Evolutionary conservation across 2,797 vertebrate genomes (phyloP).

Genomic region (Channallabes apus): DNA sequence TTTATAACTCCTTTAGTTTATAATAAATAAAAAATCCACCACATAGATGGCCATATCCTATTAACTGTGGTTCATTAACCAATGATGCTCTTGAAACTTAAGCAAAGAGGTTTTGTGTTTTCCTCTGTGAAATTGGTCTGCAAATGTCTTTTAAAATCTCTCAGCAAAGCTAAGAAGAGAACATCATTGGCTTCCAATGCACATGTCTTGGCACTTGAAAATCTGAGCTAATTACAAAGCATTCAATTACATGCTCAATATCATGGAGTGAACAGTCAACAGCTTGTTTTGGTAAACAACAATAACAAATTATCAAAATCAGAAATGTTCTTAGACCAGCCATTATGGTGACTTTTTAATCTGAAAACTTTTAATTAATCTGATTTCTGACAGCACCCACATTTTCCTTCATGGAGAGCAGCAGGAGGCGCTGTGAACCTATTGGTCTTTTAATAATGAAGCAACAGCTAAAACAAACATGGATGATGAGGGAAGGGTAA

Average conservation of each 20-base stretch:
- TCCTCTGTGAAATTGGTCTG: neutral
- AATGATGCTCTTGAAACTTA: neutral
- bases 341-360: constrained; percentile 65
- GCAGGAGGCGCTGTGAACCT: constrained; percentile 72
- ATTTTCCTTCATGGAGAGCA: constrained; percentile 55
- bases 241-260: constrained; percentile 41
- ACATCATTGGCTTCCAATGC: constrained; percentile 13
- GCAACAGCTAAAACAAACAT: constrained; percentile 74
- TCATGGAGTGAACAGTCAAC: constrained; percentile 32
- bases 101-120: neutral
- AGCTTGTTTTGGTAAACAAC: constrained; percentile 61
- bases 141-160: constrained; percentile 23
- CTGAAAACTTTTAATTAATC: constrained; percentile 37
- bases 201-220: constrained; percentile 7
- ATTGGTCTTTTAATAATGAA: constrained; percentile 74
- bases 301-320: constrained; percentile 57
- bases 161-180: constrained; percentile 36
- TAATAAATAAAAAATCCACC: neutral
- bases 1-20: neutral
- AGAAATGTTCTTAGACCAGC: constrained; percentile 54
- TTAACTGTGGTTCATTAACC: neutral
- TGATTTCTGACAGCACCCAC: constrained; percentile 55
- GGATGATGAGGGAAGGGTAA: constrained; percentile 66
- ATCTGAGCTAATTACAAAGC: constrained; percentile 25
- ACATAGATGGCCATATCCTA: neutral